These are phyloP conservation scores for Platyscapa corneri DNA, from an alignment of 1,140 invertebrate genomes.

Conservation along the genomic window DNA sequence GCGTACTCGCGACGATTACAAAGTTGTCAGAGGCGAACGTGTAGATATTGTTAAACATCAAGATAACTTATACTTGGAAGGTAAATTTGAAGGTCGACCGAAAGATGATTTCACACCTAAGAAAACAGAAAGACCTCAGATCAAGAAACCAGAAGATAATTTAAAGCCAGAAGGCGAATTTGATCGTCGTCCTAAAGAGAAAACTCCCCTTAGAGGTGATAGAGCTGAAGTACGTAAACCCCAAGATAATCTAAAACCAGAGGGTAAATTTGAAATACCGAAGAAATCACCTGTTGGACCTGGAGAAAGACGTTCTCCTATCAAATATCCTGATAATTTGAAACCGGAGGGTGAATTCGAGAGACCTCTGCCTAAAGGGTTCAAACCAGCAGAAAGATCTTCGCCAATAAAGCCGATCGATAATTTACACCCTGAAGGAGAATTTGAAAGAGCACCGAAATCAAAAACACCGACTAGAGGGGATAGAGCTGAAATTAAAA, in stretches of 20 bases:
- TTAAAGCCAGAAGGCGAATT: conserved; percentile 73
- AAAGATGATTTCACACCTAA: conserved; percentile 72
- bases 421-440: conserved; percentile 73
- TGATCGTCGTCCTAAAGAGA: conserved; percentile 69
- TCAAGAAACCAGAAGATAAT: conserved; percentile 71
- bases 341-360: conserved; percentile 74
- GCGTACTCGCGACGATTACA: conserved; percentile 66
- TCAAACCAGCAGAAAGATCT: conserved; percentile 59
- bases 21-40: conserved; percentile 73
- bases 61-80: conserved; percentile 80
- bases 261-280: conserved; percentile 76
- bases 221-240: conserved; percentile 64
- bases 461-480: conserved; percentile 59
- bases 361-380: conserved; percentile 69
- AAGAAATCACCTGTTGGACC: conserved; percentile 71
- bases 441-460: conserved; percentile 57
- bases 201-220: conserved; percentile 62
- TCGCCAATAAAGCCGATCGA: conserved; percentile 69
- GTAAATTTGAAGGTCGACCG: conserved; percentile 79
- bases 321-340: conserved; percentile 77
- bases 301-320: conserved; percentile 73
- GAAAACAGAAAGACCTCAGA: conserved; percentile 64
- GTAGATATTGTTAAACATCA: conserved; percentile 75
- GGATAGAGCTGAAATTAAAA: conserved; percentile 70
- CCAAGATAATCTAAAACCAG: conserved; percentile 74